These are phyloP conservation scores for Eutrigla gurnardus DNA, from an alignment of 2,797 vertebrate genomes.

Conservation along the genomic window DNA sequence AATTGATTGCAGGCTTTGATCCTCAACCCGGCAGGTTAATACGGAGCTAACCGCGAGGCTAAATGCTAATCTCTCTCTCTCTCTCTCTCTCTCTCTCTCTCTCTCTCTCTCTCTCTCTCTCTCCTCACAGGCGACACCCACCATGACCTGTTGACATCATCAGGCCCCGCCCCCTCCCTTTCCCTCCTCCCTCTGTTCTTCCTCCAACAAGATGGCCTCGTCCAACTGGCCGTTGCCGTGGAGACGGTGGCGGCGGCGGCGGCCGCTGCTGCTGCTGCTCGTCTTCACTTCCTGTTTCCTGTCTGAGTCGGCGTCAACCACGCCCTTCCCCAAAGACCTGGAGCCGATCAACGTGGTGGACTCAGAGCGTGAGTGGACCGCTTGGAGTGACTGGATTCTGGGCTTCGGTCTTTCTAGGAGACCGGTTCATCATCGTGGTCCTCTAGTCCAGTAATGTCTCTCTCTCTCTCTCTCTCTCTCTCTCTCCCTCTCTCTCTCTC, in stretches of 20 bases:
- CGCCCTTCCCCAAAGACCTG: constrained; percentile 81
- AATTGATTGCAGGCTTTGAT: constrained; percentile 7
- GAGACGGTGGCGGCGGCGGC: background rate
- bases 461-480: background rate
- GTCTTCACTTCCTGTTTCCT: constrained; percentile 52
- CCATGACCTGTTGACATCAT: constrained; percentile 70
- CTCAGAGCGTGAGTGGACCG: constrained; percentile 73
- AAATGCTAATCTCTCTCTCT: background rate
- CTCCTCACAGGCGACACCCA: constrained; percentile 30
- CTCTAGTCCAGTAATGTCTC: background rate
- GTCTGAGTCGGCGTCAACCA: constrained; percentile 38
- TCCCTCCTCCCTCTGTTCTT: background rate
- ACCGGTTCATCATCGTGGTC: too few relatives aligned
- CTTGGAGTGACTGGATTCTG: too few relatives aligned
- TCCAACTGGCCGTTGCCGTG: constrained; percentile 32
- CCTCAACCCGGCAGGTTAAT: background rate
- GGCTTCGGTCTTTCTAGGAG: too few relatives aligned
- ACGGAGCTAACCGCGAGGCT: background rate
- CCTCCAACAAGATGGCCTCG: constrained; percentile 50
- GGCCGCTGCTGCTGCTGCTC: constrained; percentile 30
- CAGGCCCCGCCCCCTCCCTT: background rate
- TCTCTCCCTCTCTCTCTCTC: background rate
- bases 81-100: background rate
- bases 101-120: constrained; percentile 4
- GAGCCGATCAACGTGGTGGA: constrained; percentile 75